Conservation (phyloP, 2,888 invertebrate genomes). For the Dioctria rufipes region DNA sequence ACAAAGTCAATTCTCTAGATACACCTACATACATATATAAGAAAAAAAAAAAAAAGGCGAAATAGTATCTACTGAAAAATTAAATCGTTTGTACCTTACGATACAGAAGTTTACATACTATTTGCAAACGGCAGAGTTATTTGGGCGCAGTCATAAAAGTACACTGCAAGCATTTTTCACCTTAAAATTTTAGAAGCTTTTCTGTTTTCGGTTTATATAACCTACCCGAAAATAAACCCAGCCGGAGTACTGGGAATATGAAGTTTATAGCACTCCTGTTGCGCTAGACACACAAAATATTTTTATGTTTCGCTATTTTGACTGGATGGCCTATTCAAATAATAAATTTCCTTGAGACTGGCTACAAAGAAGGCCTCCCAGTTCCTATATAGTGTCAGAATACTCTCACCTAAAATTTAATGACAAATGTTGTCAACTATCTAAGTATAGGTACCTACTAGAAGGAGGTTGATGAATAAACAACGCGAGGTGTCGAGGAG, state of each 20-base stretch:
- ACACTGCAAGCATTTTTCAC: slow-evolving; percentile 47
- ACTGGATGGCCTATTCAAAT: slow-evolving; percentile 17
- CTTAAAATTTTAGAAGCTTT: slow-evolving; percentile 47
- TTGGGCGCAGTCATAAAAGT: slow-evolving; percentile 40
- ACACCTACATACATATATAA: neutral
- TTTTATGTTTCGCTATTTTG: slow-evolving; percentile 37
- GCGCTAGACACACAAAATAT: slow-evolving; percentile 48
- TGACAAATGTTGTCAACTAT: slow-evolving; percentile 39
- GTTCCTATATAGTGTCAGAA: slow-evolving; percentile 32
- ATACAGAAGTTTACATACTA: neutral
- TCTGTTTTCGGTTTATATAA: slow-evolving; percentile 5
- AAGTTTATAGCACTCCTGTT: slow-evolving; percentile 51
- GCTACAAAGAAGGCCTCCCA: slow-evolving; percentile 32
- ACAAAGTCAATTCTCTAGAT: slow-evolving; percentile 16
- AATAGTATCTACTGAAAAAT: slow-evolving; percentile 13
- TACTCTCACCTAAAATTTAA: slow-evolving; percentile 47
- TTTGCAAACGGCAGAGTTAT: slow-evolving; percentile 15
- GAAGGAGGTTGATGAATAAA: slow-evolving; percentile 1
- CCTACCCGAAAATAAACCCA: slow-evolving; percentile 29
- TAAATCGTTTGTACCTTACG: slow-evolving; percentile 26
- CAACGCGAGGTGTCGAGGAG: neutral
- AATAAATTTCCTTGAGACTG: slow-evolving; percentile 30
- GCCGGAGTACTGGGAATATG: slow-evolving; percentile 36
- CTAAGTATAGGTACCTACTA: neutral
- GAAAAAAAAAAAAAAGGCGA: neutral